Evolutionary conservation across 2,797 vertebrate species (phyloP), one percentile per base, ranked within the genome.

Genomic region (Hoplostethus mediterraneus): DNA sequence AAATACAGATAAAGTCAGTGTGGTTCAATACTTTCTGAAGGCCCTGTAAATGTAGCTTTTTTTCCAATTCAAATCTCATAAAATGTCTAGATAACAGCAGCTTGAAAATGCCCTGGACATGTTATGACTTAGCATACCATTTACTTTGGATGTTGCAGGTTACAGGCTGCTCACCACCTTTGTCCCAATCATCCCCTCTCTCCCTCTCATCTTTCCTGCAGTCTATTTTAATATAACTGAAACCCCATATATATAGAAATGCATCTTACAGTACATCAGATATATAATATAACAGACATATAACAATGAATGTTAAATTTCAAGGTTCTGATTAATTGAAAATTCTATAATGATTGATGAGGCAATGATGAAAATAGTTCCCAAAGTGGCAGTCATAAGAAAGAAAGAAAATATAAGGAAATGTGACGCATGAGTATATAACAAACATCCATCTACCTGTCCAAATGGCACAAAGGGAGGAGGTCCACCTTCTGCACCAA

Each of bases 381-480:
- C 13, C 30, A 33, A 14, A 31, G 30, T 31, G 53, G 7, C 53
- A 55, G 6, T 16, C 13, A 33, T 14, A 31, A 14, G 28, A 2
- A 55, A 55, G 14, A n/a, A n/a, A 33, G 30, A 2, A 55, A 55
- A 44, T 44, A 44, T 13, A 1, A 44, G 51, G 51, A 53, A 36
- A 56, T 40, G 16, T 21, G 21, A 59, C 9, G 13, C 4, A 59
- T 25, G 57, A 25, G 42, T 47, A n/a, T 36, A 61, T 6, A 6
- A 42, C n/a, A 53, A 11, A 49, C 33, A 36, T 12, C 31, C 10
- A 14, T 45, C 91, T 84, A 99, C 98, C 97, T 99, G 98, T 81
- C 98, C 97, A 89, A 99, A 99, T 79, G 97, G 96, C 76, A 99
- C 87, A 90, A 99, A 99, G 36, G 98, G 98, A 81, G 98, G 98